Evolutionary conservation across 1,140 invertebrate genomes (phyloP).

Genomic region (Drosophila dunni): DNA sequence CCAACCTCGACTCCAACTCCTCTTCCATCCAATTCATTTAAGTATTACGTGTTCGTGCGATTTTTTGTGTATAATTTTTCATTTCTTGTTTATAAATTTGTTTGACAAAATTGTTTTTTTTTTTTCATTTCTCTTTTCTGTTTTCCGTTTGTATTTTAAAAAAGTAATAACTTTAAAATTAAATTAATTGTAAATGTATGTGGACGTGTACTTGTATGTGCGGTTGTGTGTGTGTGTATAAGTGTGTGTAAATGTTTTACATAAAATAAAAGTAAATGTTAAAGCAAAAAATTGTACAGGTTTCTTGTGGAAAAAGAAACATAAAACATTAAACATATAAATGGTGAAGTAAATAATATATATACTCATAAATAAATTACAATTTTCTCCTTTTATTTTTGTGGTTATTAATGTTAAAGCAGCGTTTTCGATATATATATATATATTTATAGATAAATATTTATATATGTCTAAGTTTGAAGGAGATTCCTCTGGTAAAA

Average conservation of each 20-base stretch:
- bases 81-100: constrained; percentile 51
- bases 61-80: constrained; percentile 45
- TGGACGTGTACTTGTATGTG: constrained; percentile 52
- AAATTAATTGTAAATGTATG: constrained; percentile 64
- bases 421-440: constrained; percentile 26
- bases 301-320: constrained; percentile 47
- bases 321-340: constrained; percentile 36
- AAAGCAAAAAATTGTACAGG: constrained; percentile 77
- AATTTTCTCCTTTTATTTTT: constrained; percentile 38
- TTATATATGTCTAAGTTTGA: constrained; percentile 32
- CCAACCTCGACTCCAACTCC: constrained; percentile 28
- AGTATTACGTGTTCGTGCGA: constrained; percentile 62
- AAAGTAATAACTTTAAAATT: constrained; percentile 79
- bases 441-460: constrained; percentile 31
- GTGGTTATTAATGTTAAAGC: constrained; percentile 30
- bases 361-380: constrained; percentile 63
- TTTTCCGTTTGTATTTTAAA: constrained; percentile 56
- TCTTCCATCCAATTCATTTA: constrained; percentile 43
- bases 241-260: constrained; percentile 39
- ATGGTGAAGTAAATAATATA: constrained; percentile 50
- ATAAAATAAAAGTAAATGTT: constrained; percentile 64
- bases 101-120: constrained; percentile 57
- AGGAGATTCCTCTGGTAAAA: constrained; percentile 45
- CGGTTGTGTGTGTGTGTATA: constrained; percentile 35
- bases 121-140: neutral